Base-by-base conservation (phyloP, 2,113 vertebrate genomes). In the Channa argus region DNA sequence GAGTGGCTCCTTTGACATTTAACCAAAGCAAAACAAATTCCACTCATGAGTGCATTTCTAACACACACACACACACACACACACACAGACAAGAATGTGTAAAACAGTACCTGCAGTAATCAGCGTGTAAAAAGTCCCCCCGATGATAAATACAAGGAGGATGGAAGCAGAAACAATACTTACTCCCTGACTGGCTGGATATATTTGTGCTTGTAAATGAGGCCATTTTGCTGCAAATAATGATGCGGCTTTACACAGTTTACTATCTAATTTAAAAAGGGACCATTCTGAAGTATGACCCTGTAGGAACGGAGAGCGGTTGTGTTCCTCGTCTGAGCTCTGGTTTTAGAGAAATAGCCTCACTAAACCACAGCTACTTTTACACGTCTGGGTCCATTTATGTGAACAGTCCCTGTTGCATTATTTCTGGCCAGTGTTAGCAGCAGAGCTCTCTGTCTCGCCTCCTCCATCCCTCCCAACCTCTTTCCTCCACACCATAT, bases 11-110 rank as follows among this genome's bases (percentile, higher is more conserved):
- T 63, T 53, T 86, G 87, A 91, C 86, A 89, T 91, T 92, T 85
- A 81, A 74, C 63, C 43, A 59, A 89, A 84, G 78, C 71, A 81
- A 90, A 92, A 85, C 71, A 85, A 90, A 89, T 90, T 86, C 86
- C 83, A 82, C 79, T 79, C 79, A 63, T 81, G 80, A 83, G 77
- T 61, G 73, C 53, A 5, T 79, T 83, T 83, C 62, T 52, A 63
- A 77, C 64, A 54, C 73, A 34, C 51, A 44, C 45, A 63, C 8
- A 77, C 64, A 54, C 73, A 34, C 51, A 44, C 45, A 63, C 8
- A 53, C 24, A 24, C 24, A 24, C 24, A 24, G 24, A 63, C 8
- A 53, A 61, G 51, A 72, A 50, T 3, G 15, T 70, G 62, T 55
- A 72, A 83, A 67, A 46, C 3, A 13, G 79, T 39, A 69, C 51